Evolutionary conservation across 2,113 vertebrate species (phyloP).

Genomic region (Peromyscus californicus): DNA sequence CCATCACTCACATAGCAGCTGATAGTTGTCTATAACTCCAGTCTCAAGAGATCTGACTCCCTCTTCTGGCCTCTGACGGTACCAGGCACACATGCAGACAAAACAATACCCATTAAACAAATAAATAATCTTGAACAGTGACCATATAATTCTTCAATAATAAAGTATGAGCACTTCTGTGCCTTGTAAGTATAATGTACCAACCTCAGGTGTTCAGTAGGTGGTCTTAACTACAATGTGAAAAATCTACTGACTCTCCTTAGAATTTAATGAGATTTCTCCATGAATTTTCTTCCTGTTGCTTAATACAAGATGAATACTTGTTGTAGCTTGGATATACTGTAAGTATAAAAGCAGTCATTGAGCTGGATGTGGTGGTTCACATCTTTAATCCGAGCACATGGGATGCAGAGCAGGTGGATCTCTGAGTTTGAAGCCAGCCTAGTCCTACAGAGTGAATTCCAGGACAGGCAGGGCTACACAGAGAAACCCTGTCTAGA

Average conservation of each 20-base stretch:
- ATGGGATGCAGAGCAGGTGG: not conserved
- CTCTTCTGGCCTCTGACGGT: not conserved
- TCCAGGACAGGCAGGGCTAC: not conserved
- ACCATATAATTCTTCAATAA: not conserved
- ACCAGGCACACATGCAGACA: not conserved
- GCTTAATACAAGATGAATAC: not conserved
- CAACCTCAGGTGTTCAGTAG: not conserved
- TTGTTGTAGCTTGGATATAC: not conserved
- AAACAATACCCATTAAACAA: not conserved
- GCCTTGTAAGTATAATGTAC: not conserved
- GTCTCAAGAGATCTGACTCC: not conserved
- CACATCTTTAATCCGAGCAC: not conserved
- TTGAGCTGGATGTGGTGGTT: not conserved
- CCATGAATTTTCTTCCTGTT: not conserved
- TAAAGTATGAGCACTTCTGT: not conserved
- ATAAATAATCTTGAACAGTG: not conserved
- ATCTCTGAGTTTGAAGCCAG: not conserved
- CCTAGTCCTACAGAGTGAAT: not conserved
- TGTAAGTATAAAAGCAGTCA: not conserved
- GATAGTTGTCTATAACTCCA: not conserved
- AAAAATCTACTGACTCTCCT: not conserved
- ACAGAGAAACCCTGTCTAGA: not conserved
- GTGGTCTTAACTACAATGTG: slow-evolving; percentile 8
- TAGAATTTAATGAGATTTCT: slow-evolving; percentile 36
- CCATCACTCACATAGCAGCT: not conserved